Evolutionary conservation across 2,113 vertebrate species (phyloP).

Genomic region (Sinocyclocheilus maitianheensis): DNA sequence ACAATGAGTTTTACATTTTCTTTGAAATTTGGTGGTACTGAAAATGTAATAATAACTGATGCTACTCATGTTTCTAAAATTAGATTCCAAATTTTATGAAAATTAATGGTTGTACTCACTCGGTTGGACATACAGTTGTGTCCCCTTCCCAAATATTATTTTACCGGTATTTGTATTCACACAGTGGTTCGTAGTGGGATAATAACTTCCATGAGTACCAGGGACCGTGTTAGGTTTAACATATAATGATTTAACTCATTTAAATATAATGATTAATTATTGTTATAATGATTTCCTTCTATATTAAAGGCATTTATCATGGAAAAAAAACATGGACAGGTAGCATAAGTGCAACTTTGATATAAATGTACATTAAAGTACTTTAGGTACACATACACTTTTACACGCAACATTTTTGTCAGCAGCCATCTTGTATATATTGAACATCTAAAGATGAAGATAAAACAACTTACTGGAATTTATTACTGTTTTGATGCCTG

Average conservation of each 20-base stretch:
- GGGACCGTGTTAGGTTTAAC: background rate
- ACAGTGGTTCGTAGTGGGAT: conserved; percentile 5
- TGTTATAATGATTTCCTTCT: background rate
- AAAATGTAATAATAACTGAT: background rate
- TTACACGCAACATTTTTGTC: background rate
- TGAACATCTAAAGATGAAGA: background rate
- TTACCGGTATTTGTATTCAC: conserved; percentile 17
- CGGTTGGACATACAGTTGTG: background rate
- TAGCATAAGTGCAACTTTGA: background rate
- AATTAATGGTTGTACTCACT: background rate
- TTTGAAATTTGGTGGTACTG: background rate
- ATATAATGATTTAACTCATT: background rate
- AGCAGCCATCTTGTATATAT: background rate
- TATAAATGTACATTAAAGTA: background rate
- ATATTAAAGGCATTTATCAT: background rate
- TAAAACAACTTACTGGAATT: background rate
- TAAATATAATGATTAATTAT: background rate
- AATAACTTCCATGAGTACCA: background rate
- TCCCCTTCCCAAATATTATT: conserved; percentile 13
- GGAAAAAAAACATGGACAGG: background rate
- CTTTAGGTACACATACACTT: background rate
- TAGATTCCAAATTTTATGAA: background rate
- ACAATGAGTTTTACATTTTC: background rate
- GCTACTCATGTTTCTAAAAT: background rate
- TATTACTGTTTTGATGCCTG: background rate